These are phyloP conservation scores for Drosophila pectinifera DNA, from an alignment of 1,140 invertebrate genomes.

Conservation along the genomic window DNA sequence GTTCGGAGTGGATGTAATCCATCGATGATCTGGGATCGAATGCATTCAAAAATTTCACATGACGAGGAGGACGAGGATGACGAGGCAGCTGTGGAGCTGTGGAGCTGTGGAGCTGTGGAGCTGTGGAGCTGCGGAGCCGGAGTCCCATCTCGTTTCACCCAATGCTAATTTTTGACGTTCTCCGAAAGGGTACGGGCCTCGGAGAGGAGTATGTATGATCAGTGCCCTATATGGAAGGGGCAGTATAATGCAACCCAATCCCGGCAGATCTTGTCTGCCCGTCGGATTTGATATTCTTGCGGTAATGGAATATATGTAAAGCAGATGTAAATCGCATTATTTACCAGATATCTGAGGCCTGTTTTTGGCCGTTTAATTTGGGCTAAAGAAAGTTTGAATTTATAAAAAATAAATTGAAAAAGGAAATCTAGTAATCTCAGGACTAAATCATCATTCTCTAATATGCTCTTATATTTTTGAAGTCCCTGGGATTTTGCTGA, in stretches of 20 bases:
- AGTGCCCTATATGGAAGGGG: constrained; percentile 43
- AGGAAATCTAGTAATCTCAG: too few relatives aligned
- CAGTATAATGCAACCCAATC: constrained; percentile 44
- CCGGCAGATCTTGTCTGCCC: background rate
- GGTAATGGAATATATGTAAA: constrained; percentile 56
- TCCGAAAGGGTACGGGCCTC: constrained; percentile 29
- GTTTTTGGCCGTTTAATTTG: constrained; percentile 14
- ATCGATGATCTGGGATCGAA: constrained; percentile 50
- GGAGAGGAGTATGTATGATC: constrained; percentile 17
- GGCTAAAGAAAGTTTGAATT: constrained; percentile 23
- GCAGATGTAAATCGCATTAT: constrained; percentile 39
- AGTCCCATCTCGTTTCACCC: constrained; percentile 31
- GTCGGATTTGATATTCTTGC: constrained; percentile 40
- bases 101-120: constrained; percentile 14
- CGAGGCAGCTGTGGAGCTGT: constrained; percentile 15
- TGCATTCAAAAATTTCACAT: constrained; percentile 57
- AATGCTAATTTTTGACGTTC: constrained; percentile 56
- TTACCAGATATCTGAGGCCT: constrained; percentile 19
- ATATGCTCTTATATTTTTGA: too few relatives aligned
- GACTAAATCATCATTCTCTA: too few relatives aligned
- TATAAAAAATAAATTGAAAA: too few relatives aligned
- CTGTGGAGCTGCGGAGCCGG: constrained; percentile 3
- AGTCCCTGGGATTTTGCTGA: too few relatives aligned
- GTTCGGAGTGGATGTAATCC: constrained; percentile 40
- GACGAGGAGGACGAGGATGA: constrained; percentile 14